Conservation (phyloP, 2,797 vertebrate species). For the Coregonus suidteri region DNA sequence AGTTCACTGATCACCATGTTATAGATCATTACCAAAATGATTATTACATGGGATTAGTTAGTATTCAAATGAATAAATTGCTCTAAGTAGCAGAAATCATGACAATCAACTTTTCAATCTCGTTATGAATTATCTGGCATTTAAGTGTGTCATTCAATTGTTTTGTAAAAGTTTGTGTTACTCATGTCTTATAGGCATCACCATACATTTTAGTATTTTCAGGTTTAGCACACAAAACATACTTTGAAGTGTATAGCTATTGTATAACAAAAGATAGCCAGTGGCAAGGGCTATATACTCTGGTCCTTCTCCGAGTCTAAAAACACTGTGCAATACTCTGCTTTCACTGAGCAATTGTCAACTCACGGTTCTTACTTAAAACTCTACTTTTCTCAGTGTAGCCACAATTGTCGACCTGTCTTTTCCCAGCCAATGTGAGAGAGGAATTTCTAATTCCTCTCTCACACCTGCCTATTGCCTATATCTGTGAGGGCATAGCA, state of each 20-base stretch:
- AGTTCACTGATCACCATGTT: background rate
- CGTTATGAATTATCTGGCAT: conserved; percentile 22
- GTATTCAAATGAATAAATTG: conserved; percentile 15
- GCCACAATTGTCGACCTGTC: conserved; percentile 2
- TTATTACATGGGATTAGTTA: background rate
- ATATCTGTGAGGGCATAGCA: conserved; percentile 20
- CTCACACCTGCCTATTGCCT: background rate
- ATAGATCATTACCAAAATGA: background rate
- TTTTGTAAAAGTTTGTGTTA: conserved; percentile 10
- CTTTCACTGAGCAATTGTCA: conserved; percentile 52
- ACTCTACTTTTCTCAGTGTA: conserved; percentile 15
- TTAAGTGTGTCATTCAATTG: conserved; percentile 22
- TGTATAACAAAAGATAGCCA: conserved; percentile 17
- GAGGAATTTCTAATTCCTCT: background rate
- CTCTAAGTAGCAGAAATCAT: conserved; percentile 37
- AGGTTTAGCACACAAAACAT: conserved; percentile 29
- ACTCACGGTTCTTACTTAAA: conserved; percentile 32
- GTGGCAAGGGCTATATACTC: conserved; percentile 14
- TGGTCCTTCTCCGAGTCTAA: conserved; percentile 45
- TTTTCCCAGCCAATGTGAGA: background rate
- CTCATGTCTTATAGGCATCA: conserved; percentile 16
- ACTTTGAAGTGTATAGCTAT: conserved; percentile 11
- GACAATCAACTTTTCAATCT: conserved; percentile 57
- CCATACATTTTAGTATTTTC: conserved; percentile 9
- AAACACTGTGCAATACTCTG: conserved; percentile 62